Conservation (phyloP, 2,888 invertebrate genomes). For the Watsonalla binaria region DNA sequence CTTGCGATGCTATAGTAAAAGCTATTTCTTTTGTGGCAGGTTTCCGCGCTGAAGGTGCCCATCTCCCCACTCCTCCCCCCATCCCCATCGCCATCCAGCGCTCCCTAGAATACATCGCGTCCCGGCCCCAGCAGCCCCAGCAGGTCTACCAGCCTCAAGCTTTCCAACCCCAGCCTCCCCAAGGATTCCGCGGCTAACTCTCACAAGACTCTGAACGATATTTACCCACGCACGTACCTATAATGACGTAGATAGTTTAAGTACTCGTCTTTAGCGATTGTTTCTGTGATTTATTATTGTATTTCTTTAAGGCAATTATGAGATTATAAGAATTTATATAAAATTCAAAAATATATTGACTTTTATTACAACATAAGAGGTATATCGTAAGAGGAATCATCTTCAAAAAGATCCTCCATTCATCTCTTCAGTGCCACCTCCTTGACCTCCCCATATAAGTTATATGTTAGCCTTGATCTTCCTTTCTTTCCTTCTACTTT, state of each 20-base stretch:
- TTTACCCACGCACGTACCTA: conserved; percentile 22
- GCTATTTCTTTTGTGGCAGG: conserved; percentile 47
- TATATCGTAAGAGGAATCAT: too few species aligned
- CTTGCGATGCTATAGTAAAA: neutral
- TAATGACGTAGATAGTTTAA: conserved; percentile 28
- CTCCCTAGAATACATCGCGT: conserved; percentile 64
- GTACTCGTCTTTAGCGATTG: conserved; percentile 36
- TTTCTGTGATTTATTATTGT: conserved; percentile 72
- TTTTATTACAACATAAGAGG: neutral
- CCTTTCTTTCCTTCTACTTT: too few species aligned
- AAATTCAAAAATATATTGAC: neutral
- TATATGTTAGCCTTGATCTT: too few species aligned
- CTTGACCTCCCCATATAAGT: too few species aligned
- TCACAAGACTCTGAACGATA: conserved; percentile 7
- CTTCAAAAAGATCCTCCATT: too few species aligned
- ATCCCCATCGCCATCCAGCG: conserved; percentile 79
- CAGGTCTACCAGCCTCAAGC: conserved; percentile 27
- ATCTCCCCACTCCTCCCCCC: conserved; percentile 81
- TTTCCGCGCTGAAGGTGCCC: conserved; percentile 80
- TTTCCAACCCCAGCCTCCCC: conserved; percentile 21
- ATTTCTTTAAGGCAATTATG: conserved; percentile 41
- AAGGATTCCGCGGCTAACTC: conserved; percentile 49
- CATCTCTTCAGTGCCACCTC: too few species aligned
- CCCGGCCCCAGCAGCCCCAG: conserved; percentile 47
- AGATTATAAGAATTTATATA: conserved; percentile 14